Evolutionary conservation across 2,113 vertebrate species (phyloP).

Genomic region (Perca fluviatilis): DNA sequence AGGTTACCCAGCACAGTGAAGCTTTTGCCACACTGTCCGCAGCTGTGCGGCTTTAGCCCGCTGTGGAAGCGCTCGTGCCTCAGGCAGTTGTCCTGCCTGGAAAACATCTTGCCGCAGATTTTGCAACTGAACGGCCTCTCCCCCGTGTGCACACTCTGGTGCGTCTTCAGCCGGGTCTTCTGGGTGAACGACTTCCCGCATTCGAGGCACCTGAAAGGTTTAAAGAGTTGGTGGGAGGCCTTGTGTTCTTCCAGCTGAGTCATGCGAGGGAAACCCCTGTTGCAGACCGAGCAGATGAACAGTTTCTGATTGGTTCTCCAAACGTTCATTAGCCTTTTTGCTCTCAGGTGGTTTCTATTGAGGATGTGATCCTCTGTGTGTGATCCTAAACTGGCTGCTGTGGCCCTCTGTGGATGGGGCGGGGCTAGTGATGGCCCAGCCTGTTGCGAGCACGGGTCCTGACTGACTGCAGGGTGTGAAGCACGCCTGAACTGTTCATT

Average conservation of each 20-base stretch:
- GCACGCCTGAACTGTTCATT: constrained; percentile 1
- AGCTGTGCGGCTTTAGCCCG: constrained; percentile 65
- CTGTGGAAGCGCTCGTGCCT: constrained; percentile 78
- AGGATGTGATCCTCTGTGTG: background rate
- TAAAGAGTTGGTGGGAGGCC: constrained; percentile 48
- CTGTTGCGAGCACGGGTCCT: constrained; percentile 8
- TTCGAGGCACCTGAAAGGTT: constrained; percentile 72
- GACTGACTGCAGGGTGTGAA: constrained; percentile 5
- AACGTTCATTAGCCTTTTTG: constrained; percentile 4
- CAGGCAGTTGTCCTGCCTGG: constrained; percentile 76
- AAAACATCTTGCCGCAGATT: constrained; percentile 78
- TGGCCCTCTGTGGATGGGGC: background rate
- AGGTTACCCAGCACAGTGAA: constrained; percentile 70
- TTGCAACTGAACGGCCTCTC: constrained; percentile 77
- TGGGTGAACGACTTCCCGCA: constrained; percentile 79
- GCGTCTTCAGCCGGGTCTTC: constrained; percentile 73
- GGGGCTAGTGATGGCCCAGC: background rate
- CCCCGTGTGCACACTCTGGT: constrained; percentile 80
- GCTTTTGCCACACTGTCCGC: constrained; percentile 65
- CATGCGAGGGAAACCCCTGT: constrained; percentile 53
- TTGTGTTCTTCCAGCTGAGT: constrained; percentile 69
- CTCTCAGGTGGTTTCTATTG: constrained; percentile 11
- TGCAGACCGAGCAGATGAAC: constrained; percentile 65
- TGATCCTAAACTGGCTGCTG: background rate
- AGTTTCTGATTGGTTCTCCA: constrained; percentile 51